A percentile compares a stretch with the other conserved stretches of the same genome.
Evolutionary conservation across 2,113 vertebrate genomes (phyloP).

Genomic region (Crotalus helleri): DNA sequence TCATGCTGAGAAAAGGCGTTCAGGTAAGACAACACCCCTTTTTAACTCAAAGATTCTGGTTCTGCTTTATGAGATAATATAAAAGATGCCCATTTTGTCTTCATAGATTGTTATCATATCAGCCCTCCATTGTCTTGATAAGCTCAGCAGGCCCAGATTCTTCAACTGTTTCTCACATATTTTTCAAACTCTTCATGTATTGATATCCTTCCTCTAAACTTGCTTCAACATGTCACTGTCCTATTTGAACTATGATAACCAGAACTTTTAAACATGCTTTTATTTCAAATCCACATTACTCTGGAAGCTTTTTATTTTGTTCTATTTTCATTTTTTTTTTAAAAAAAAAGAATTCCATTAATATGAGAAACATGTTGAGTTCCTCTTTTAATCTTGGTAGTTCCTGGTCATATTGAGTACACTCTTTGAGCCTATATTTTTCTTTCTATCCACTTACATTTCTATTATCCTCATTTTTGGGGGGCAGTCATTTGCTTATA

Average conservation of each 20-base stretch:
- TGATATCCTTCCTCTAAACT: not conserved
- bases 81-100: not conserved
- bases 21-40: too few species aligned
- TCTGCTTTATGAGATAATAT: not conserved
- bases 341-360: not conserved
- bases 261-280: not conserved
- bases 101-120: not conserved
- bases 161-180: not conserved
- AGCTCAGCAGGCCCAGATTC: not conserved
- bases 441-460: not conserved
- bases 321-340: not conserved
- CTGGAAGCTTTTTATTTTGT: not conserved
- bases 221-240: not conserved
- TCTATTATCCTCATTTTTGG: too few species aligned
- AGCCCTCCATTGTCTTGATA: not conserved
- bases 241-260: not conserved
- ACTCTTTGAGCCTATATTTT: not conserved
- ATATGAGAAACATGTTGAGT: not conserved
- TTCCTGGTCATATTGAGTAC: not conserved
- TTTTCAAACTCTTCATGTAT: not conserved
- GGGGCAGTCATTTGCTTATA: not conserved
- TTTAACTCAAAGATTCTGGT: not conserved
- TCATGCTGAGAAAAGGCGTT: too few species aligned
- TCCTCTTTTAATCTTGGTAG: not conserved
- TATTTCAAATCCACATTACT: not conserved